phyloP scores from a whole-genome alignment of 53 echinoderm and acorn worm species.

The Patiria pectinifera region DNA sequence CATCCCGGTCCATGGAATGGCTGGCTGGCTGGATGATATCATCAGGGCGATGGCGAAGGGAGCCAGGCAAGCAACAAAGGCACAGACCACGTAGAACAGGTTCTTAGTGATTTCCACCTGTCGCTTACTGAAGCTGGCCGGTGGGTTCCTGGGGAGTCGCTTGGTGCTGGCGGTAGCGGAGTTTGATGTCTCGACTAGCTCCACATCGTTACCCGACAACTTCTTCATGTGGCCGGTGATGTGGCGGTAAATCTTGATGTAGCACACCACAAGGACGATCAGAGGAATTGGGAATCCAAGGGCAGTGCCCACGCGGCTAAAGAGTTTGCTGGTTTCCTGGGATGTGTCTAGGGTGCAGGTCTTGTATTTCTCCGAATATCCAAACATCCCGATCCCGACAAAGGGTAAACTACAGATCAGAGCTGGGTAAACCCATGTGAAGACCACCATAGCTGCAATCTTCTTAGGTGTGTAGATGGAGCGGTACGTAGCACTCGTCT shows the following conservation, averaged over 20 bases:
- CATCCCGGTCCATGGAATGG: slow-evolving; percentile 62
- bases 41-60: slow-evolving; percentile 59
- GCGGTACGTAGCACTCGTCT: slow-evolving; percentile 47
- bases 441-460: slow-evolving; percentile 63
- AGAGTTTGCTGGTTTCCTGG: slow-evolving; percentile 40
- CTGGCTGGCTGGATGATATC: slow-evolving; percentile 59
- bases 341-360: slow-evolving; percentile 68
- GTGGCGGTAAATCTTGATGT: slow-evolving; percentile 69
- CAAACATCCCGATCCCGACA: slow-evolving; percentile 65
- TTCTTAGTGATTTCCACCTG: slow-evolving; percentile 70
- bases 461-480: slow-evolving; percentile 68
- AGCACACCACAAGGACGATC: slow-evolving; percentile 57
- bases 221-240: slow-evolving; percentile 62
- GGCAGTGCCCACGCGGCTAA: slow-evolving; percentile 51
- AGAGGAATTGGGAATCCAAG: slow-evolving; percentile 59
- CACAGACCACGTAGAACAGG: slow-evolving; percentile 67
- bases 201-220: not conserved
- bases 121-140: slow-evolving; percentile 28
- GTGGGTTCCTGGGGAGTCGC: slow-evolving; percentile 8
- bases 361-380: slow-evolving; percentile 72
- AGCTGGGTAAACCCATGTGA: slow-evolving; percentile 64
- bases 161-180: not conserved
- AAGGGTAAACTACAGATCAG: slow-evolving; percentile 24
- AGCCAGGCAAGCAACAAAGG: slow-evolving; percentile 61
- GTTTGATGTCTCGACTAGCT: slow-evolving; percentile 6